Base-by-base conservation (phyloP, 2,797 vertebrate genomes). In the Hirundo rustica region DNA sequence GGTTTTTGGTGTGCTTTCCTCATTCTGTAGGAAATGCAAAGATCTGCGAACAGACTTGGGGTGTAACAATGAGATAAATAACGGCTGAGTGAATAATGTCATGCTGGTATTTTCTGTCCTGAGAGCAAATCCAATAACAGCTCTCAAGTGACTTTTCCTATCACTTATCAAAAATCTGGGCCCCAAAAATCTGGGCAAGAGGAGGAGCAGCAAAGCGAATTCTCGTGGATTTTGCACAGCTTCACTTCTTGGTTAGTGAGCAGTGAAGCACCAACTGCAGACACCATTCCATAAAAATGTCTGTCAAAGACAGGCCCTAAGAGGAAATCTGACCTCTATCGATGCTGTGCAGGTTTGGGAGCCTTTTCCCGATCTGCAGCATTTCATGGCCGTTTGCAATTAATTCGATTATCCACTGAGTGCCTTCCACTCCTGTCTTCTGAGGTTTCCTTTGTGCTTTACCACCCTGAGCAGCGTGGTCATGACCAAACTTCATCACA, bases 251-350 rank as follows among this genome's bases (percentile, higher is more conserved):
- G 30, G 3, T 54, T 27, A 13, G 19, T 55, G 67, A 68, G 36
- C 53, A 34, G 61, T 32, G 16, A 47, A 27, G 45, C 25, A 44
- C 16, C 13, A 9, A 1, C 36, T 78, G 66, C 62, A 81, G 34
- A 89, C 61, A 38, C 14, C 36, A 38, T 10, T 5, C 60, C 70
- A 29, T 5, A 30, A 13, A 4, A 47, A 36, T 12, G 11, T 19
- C 40, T 16, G 13, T 32, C 51, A 48, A 27, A 38, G 21, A 5
- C 54, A 55, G 29, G 8, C 9, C 66, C 45, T 5, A 6, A 40
- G 1, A 60, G 34, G 21, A 85, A 34, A 18, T 9, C 48, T 44
- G 32, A 19, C 23, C 45, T 55, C 0, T 16, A 11, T 8, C 0
- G 3, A 1, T 25, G 5, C 3, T 55, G 36, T 17, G 44, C 20